Percentiles rank a stretch among this genome's conserved stretches.
Evolutionary conservation across 2,797 vertebrate species (phyloP).

Genomic region (Enteromius unitaeniatus): DNA sequence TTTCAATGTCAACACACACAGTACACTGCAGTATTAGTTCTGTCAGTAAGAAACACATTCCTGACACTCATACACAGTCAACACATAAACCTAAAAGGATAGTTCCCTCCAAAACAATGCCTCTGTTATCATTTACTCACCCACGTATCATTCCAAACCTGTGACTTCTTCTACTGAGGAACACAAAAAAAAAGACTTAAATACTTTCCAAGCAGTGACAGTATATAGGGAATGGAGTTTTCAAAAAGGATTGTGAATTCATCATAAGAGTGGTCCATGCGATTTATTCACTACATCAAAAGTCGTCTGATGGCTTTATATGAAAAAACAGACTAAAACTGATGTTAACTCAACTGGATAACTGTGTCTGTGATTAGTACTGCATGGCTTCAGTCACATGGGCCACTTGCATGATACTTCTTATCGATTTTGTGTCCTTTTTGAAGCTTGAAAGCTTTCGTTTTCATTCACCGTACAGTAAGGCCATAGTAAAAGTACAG

Average conservation of each 20-base stretch:
- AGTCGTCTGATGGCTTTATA: background rate
- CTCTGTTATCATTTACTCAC: background rate
- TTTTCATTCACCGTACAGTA: background rate
- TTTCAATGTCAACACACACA: slow-evolving; percentile 33
- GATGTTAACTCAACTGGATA: background rate
- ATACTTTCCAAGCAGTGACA: background rate
- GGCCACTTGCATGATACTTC: background rate
- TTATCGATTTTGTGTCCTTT: background rate
- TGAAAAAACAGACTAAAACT: background rate
- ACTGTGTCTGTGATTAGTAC: background rate
- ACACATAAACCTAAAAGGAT: background rate
- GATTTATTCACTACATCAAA: background rate
- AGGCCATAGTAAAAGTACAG: background rate
- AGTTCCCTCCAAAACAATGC: background rate
- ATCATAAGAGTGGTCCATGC: background rate
- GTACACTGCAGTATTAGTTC: slow-evolving; percentile 20
- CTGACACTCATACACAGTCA: slow-evolving; percentile 56
- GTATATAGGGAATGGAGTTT: background rate
- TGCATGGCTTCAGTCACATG: background rate
- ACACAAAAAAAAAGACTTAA: background rate
- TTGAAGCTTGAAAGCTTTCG: background rate
- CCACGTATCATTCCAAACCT: slow-evolving; percentile 10
- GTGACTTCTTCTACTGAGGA: background rate
- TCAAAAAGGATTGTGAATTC: background rate
- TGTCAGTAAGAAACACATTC: slow-evolving; percentile 65